Evolutionary conservation across 2,888 invertebrate genomes (phyloP), one percentile per base, ranked within the genome.

Genomic region (Punctoribates punctum): DNA sequence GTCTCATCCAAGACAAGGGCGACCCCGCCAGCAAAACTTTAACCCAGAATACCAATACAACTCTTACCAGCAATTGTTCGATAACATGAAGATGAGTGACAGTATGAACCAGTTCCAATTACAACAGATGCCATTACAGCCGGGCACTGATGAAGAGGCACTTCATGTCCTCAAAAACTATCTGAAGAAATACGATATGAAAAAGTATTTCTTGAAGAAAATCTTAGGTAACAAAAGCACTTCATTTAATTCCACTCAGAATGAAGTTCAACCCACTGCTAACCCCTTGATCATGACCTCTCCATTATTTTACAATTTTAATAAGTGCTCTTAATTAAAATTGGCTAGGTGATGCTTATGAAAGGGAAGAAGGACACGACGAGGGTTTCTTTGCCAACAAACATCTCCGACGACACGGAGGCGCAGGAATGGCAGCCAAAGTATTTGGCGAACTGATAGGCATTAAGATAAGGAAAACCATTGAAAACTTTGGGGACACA

Each of bases 381-480:
- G 73, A 48, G 13, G 76, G 76, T 29, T 76, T 76, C 27, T 76
- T 76, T 27, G 57, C 42, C 29, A 73, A 73, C 29, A 54, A 76
- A 38, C 76, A 76, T 23, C 73, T 76, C 6, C 29, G 73, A 76
- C 29, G 76, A 38, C 76, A 76, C 48, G 76, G 76, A 11, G 60
- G 57, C 38, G 76, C 76, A 9, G 76, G 76, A 20, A 27, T 73
- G 73, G 76, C 76, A 1, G 76, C 38, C 11, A 76, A 76, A 25
- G 76, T 76, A 8, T 54, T 76, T n/a, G 76, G 76, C 2, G 76
- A 76, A 48, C 73, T 76, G 17, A 76, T 76, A 29, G 76, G 76
- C 23, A 73, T 76, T 20, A 76, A 76, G 46, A 60, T 76, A 17
- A 54, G 76, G 9, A 73, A 76, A 60, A 29, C 73, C 3, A 76